Evolutionary conservation across 92 coral and sea anemone genomes (phyloP).

Genomic region (Phymanthus crucifer): DNA sequence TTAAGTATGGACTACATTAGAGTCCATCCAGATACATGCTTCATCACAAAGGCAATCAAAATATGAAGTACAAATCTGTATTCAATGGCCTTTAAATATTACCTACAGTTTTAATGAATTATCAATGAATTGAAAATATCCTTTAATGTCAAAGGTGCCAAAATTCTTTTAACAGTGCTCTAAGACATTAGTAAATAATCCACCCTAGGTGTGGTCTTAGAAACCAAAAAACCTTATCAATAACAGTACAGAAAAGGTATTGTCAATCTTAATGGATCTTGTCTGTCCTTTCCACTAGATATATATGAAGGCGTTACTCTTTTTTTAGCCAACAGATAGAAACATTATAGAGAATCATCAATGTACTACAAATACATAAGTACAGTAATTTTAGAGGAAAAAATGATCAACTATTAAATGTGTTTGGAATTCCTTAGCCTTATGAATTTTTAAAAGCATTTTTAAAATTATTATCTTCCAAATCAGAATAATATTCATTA

Average conservation of each 20-base stretch:
- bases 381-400: not conserved
- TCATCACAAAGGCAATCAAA: not conserved
- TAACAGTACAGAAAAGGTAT: not conserved
- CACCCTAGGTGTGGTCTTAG: not conserved
- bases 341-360: not conserved
- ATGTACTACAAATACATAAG: not conserved
- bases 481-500: no score
- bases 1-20: not conserved
- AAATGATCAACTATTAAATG: no score
- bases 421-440: no score
- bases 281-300: not conserved
- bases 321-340: not conserved
- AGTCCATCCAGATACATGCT: not conserved
- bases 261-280: not conserved
- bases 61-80: not conserved
- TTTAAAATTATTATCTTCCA: not conserved
- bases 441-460: no score
- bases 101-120: no score
- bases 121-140: no score
- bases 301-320: not conserved
- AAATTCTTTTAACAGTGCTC: not conserved
- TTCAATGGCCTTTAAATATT: no score
- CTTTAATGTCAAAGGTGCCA: no score
- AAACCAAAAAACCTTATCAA: not conserved
- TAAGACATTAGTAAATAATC: slow-evolving; percentile 1